These are phyloP conservation scores for Hyperoplus lanceolatus DNA, from an alignment of 2,797 vertebrate genomes.

Conservation along the genomic window DNA sequence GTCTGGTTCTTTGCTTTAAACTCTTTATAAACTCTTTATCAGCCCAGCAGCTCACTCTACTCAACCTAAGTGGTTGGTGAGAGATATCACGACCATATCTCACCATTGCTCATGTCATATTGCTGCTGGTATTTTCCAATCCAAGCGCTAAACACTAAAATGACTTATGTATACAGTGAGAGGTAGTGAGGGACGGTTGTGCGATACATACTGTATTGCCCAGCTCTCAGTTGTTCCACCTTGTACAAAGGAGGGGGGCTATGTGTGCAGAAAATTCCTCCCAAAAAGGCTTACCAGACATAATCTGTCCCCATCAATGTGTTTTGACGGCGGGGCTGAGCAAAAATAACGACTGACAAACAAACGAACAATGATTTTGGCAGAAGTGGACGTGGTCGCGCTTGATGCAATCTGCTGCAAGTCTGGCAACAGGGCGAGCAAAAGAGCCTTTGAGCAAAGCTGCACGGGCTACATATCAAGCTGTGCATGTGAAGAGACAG, in stretches of 20 bases:
- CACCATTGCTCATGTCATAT: constrained; percentile 46
- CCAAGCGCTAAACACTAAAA: constrained; percentile 63
- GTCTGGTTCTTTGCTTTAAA: constrained; percentile 29
- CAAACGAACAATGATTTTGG: constrained; percentile 52
- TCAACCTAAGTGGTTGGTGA: constrained; percentile 40
- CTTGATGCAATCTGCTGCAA: constrained; percentile 79
- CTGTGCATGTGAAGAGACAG: constrained; percentile 39
- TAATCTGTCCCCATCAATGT: constrained; percentile 39
- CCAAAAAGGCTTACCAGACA: constrained; percentile 17
- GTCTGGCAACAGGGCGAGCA: constrained; percentile 52
- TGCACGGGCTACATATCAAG: constrained; percentile 33
- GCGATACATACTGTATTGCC: background rate
- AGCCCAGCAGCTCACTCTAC: constrained; percentile 37
- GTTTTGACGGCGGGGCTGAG: constrained; percentile 26
- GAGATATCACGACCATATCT: constrained; percentile 58
- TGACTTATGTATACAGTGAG: constrained; percentile 32
- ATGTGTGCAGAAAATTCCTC: background rate
- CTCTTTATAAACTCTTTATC: constrained; percentile 43
- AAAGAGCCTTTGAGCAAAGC: constrained; percentile 43
- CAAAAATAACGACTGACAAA: constrained; percentile 56
- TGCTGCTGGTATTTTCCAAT: constrained; percentile 57
- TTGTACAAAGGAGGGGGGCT: background rate
- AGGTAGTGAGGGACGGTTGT: background rate
- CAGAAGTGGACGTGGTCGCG: constrained; percentile 43
- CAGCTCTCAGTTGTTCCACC: constrained; percentile 22